Conservation (phyloP, 2,797 vertebrate genomes). For the Oreortyx pictus region DNA sequence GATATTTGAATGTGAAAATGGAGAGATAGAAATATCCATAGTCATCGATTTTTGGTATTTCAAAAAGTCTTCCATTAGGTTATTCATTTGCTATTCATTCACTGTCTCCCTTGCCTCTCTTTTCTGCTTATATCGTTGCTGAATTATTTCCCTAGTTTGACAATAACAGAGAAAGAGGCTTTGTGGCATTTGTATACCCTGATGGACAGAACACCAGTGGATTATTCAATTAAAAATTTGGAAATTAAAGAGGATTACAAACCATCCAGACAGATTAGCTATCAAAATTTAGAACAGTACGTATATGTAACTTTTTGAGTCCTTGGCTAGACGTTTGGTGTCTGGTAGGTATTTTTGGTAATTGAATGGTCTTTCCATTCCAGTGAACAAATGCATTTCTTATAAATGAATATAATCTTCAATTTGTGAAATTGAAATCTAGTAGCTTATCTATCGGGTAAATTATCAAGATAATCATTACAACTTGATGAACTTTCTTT, state of each 20-base stretch:
- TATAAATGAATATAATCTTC: background rate
- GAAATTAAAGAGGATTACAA: background rate
- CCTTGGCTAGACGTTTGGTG: background rate
- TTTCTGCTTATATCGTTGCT: background rate
- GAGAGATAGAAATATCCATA: background rate
- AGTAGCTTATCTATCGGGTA: background rate
- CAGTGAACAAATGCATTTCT: background rate
- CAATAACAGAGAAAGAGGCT: background rate
- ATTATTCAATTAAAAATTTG: background rate
- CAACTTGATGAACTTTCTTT: background rate
- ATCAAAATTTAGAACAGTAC: background rate
- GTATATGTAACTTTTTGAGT: background rate
- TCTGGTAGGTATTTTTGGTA: background rate
- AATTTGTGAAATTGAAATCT: background rate
- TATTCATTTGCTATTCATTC: background rate
- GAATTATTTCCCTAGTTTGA: fast-evolving
- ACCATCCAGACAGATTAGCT: background rate
- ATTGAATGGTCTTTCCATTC: background rate
- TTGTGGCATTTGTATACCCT: background rate
- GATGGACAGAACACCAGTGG: background rate
- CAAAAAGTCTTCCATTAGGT: background rate
- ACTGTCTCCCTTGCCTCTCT: background rate
- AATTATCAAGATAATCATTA: background rate
- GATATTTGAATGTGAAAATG: background rate
- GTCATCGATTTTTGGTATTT: background rate